Conservation (phyloP, 1,140 invertebrate species). For the Leptinotarsa texana region DNA sequence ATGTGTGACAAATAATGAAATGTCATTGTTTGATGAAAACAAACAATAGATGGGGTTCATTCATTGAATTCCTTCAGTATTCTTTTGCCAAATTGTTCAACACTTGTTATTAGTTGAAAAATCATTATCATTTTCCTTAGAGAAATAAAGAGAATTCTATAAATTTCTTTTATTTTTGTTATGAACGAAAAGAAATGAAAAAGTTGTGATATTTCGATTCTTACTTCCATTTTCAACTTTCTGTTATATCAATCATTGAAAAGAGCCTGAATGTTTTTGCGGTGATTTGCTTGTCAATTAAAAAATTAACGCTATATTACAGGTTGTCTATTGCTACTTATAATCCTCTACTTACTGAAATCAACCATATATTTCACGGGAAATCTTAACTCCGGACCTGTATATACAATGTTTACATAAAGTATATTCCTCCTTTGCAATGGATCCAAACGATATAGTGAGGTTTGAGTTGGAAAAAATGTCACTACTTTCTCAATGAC, state of each 20-base stretch:
- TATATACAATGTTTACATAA: background rate
- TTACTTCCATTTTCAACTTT: background rate
- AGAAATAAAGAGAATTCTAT: too few relatives aligned
- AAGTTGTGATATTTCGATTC: too few relatives aligned
- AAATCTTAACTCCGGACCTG: background rate
- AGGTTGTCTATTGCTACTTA: background rate
- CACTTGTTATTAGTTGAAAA: too few relatives aligned
- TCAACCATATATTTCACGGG: background rate
- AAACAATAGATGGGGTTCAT: too few relatives aligned
- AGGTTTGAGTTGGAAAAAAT: background rate
- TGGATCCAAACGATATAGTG: background rate
- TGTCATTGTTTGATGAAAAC: too few relatives aligned
- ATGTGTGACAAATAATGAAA: too few relatives aligned
- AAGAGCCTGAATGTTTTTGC: constrained; percentile 4
- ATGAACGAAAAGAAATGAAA: too few relatives aligned
- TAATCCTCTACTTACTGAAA: background rate
- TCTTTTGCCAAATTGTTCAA: too few relatives aligned
- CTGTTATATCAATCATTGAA: background rate
- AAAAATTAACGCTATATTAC: background rate
- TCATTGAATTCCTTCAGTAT: too few relatives aligned
- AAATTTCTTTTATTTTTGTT: too few relatives aligned
- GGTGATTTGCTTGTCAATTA: background rate
- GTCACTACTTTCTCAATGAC: background rate
- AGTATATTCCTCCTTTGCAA: background rate
- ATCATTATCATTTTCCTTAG: too few relatives aligned